Evolutionary conservation across 2,797 vertebrate species (phyloP), one percentile per base, ranked within the genome.

Genomic region (Pangasius sanitwongsei): DNA sequence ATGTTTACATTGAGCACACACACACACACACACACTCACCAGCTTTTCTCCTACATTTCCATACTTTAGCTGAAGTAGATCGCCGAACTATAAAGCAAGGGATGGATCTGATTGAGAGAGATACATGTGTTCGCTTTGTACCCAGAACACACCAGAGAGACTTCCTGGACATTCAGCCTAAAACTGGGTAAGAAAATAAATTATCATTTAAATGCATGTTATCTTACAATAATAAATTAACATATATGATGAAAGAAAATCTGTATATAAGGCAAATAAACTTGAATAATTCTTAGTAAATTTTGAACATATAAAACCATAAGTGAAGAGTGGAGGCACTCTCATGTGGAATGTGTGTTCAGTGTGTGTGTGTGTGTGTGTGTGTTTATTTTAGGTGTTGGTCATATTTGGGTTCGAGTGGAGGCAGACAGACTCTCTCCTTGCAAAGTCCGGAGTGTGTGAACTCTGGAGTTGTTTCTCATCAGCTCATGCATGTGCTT

Each of bases 401-500:
- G 97, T 98, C 97, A 74, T 97, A 96, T 95, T 95, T 98, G 89
- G 97, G 98, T 23, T 92, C 94, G 6, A 96, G 95, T 61, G 97
- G 97, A 83, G 97, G 97, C 70, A 94, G 92, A 75, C 97, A 98
- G 93, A 95, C 94, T 4, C 48, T 98, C 18, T 97, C 97, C 55
- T 93, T 98, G 69, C 94, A 97, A 92, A 95, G 93, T 88, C 96
- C 96, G 0, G 92, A 94, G 28, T 98, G 98, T 92, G 93, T 97
- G 89, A 92, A 92, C 80, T 93, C 95, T 63, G 97, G 97, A 91
- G 96, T 98, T 87, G 95, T 97, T 86, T 93, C 97, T 87, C 98
- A 98, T 88, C 97, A 98, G 91, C 95, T 98, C 91, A 97, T 97
- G 95, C 98, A 98, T 0, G 94, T 96, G 0, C 91, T 98, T 94